Evolutionary conservation across 2,888 invertebrate genomes (phyloP), one percentile per base, ranked within the genome.

Genomic region (Xestia rhomboidea): DNA sequence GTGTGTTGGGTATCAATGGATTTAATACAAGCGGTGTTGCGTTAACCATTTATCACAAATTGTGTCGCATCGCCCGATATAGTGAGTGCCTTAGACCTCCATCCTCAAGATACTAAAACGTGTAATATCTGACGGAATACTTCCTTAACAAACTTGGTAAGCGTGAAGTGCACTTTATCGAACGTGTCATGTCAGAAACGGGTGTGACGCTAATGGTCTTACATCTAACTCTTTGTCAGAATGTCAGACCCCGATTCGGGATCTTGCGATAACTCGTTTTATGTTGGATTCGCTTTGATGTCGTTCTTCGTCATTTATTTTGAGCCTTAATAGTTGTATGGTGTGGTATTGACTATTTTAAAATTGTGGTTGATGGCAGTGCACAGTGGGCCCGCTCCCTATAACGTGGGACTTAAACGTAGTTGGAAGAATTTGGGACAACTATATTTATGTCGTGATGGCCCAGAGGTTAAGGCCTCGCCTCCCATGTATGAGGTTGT

Each of bases 191-290:
- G 30, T 80, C 63, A 49, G 41, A 27, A 49, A 57, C 34, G 34
- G 63, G 51, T 15, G 13, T 49, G n/a, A 57, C 54, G 24, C 46
- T 78, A 78, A 78, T 80, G 78, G 73, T 57, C 64, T 34, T 79
- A 57, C 68, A 68, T 78, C 41, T 77, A 51, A 79, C 41, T 68
- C 73, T 80, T 57, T 57, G 80, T 80, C 64, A 49, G n/a, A 54
- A 18, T 44, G 64, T 49, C 64, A 73, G 49, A 64, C 21, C 4
- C 10, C 15, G 38, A 64, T 38, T 34, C 6, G 21, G 24, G n/a
- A 72, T 46, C 8, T 30, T 6, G 30, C 15, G 30, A 72, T 49
- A 71, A 13, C 46, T 79, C 27, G 54, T 79, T 71, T 79, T 63
- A 76, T 64, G 68, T 68, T 44, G 49, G 13, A 51, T 24, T 51